Evolutionary conservation across 2,113 vertebrate species (phyloP).

Genomic region (Boulengeromyrus knoepffleri): DNA sequence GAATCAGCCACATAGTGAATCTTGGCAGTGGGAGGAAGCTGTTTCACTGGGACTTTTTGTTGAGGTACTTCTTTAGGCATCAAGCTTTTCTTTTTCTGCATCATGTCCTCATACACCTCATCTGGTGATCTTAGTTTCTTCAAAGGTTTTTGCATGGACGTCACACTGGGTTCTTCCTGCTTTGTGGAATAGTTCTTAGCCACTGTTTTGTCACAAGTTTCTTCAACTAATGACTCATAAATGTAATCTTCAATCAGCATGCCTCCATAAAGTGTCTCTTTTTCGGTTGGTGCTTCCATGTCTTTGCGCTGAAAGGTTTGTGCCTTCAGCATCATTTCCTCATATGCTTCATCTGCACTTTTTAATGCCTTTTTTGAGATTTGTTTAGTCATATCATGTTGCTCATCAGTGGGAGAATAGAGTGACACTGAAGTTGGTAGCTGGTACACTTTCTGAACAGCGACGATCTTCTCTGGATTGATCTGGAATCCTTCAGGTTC

Average conservation of each 20-base stretch:
- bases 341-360: constrained; percentile 89
- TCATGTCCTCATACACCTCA: constrained; percentile 79
- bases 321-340: constrained; percentile 81
- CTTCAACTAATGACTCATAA: constrained; percentile 83
- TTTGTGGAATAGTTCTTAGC: constrained; percentile 43
- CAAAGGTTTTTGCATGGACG: constrained; percentile 62
- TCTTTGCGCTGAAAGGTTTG: constrained; percentile 68
- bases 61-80: constrained; percentile 72
- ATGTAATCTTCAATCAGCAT: constrained; percentile 97
- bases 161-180: constrained; percentile 60
- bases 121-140: constrained; percentile 71
- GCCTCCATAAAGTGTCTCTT: constrained; percentile 86
- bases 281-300: constrained; percentile 70
- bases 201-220: constrained; percentile 57
- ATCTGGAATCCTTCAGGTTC: constrained; percentile 78
- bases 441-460: constrained; percentile 80
- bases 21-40: constrained; percentile 64
- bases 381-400: constrained; percentile 54
- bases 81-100: constrained; percentile 70
- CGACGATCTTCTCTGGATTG: constrained; percentile 75
- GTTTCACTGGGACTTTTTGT: constrained; percentile 63
- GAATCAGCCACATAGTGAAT: constrained; percentile 65
- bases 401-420: constrained; percentile 84
- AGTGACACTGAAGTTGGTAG: constrained; percentile 84
- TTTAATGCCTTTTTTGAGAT: constrained; percentile 61